Base-by-base conservation (phyloP, 2,797 vertebrate species). In the Characodon lateralis region DNA sequence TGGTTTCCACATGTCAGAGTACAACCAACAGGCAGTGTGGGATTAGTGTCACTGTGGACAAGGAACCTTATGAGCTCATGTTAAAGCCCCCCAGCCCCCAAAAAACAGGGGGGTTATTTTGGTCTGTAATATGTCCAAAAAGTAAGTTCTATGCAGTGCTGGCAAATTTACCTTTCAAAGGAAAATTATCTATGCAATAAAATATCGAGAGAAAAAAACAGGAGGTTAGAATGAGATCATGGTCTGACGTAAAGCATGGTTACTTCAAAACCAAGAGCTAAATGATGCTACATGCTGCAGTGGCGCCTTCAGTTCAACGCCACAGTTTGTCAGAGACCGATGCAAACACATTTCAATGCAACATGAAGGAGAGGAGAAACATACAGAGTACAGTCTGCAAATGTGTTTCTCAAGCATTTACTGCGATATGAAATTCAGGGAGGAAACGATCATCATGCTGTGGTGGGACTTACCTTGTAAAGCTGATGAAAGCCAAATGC, bases 401-500 rank as follows among this genome's bases (percentile, higher is more conserved):
- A 55, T 26, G 9, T 66, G 35, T 63, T 46, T 53, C 24, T 73
- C n/a, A 24, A 77, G 76, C 72, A 83, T 77, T 77, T 65, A 83
- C 69, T 35, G 72, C 53, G 18, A 88, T 86, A 79, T 78, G 66
- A 74, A 83, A 35, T 14, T 28, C 26, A 71, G 26, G 28, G 14
- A 50, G 43, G 43, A 51, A 55, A 56, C 14, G 55, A 35, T 68
- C 16, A 68, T 39, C 77, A 69, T 16, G 6, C 65, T 55, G 41
- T 51, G 20, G 35, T 71, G 75, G 22, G 2, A 78, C 89, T 80
- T 95, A 96, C 98, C 96, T 96, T 98, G 93, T 99, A 99, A 59
- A 99, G 96, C 79, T 98, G 98, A 94, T 99, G 97, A 86, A 98
- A 98, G 83, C 98, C 97, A 77, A 99, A 97, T 3, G 97, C 96